Evolutionary conservation across 2,797 vertebrate genomes (phyloP).

Genomic region (Helarctos malayanus): DNA sequence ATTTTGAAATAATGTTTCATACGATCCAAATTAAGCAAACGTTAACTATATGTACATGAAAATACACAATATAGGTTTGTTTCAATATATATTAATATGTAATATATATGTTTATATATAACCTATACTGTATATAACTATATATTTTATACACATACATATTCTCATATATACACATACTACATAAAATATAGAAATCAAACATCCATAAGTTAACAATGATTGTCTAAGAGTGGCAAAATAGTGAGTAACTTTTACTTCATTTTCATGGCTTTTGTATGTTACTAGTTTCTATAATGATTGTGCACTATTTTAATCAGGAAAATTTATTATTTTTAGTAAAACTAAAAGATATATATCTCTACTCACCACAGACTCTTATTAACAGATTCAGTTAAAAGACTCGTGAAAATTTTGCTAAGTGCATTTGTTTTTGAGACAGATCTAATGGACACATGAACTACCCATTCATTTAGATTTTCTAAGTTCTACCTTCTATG

Average conservation of each 20-base stretch:
- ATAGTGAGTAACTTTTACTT: background rate
- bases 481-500: conserved; percentile 10
- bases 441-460: conserved; percentile 11
- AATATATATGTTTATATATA: background rate
- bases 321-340: conserved; percentile 46
- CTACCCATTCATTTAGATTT: conserved; percentile 7
- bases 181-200: background rate
- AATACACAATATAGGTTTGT: background rate
- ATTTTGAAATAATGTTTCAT: conserved; percentile 5
- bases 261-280: background rate
- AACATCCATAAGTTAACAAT: conserved; percentile 8
- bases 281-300: conserved; percentile 40
- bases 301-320: background rate
- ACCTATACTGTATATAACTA: background rate
- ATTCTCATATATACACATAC: background rate
- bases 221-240: background rate
- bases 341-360: conserved; percentile 27
- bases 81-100: background rate
- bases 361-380: background rate
- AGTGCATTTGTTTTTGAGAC: conserved; percentile 49
- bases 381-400: conserved; percentile 62
- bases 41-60: background rate
- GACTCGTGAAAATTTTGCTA: conserved; percentile 30
- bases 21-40: background rate
- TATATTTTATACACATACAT: background rate